Evolutionary conservation across 2,888 invertebrate species (phyloP).

Genomic region (Troides aeacus): DNA sequence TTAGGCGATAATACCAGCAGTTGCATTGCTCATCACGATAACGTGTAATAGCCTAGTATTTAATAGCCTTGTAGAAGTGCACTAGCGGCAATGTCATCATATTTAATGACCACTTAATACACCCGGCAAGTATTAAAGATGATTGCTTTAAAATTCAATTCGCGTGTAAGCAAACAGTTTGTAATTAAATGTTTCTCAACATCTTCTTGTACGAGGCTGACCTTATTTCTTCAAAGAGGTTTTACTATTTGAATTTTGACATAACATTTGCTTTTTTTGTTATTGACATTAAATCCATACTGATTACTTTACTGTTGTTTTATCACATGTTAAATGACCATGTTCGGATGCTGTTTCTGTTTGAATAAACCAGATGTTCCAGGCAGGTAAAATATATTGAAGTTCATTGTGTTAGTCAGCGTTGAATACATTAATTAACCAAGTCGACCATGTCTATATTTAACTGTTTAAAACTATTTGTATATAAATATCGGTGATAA

Average conservation of each 20-base stretch:
- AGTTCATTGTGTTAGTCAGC: background rate
- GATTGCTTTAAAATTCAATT: background rate
- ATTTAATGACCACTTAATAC: conserved; percentile 1
- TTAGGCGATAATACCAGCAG: background rate
- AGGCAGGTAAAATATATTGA: conserved; percentile 32
- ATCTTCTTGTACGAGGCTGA: background rate
- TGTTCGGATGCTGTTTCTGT: conserved; percentile 35
- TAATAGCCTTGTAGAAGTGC: background rate
- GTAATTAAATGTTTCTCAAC: background rate
- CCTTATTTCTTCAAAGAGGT: background rate
- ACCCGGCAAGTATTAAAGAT: background rate
- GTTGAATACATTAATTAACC: too few species aligned
- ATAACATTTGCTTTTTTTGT: background rate
- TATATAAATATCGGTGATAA: too few species aligned
- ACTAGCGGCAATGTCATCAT: background rate
- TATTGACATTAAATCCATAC: background rate
- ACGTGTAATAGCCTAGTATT: background rate
- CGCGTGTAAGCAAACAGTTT: background rate
- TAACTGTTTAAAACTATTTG: too few species aligned
- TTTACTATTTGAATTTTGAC: background rate
- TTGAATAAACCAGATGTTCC: conserved; percentile 34
- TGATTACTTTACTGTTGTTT: background rate
- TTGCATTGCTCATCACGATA: background rate
- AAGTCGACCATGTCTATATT: too few species aligned
- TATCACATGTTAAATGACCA: background rate